Evolutionary conservation across 2,113 vertebrate genomes (phyloP).

Genomic region (Propithecus coquereli): DNA sequence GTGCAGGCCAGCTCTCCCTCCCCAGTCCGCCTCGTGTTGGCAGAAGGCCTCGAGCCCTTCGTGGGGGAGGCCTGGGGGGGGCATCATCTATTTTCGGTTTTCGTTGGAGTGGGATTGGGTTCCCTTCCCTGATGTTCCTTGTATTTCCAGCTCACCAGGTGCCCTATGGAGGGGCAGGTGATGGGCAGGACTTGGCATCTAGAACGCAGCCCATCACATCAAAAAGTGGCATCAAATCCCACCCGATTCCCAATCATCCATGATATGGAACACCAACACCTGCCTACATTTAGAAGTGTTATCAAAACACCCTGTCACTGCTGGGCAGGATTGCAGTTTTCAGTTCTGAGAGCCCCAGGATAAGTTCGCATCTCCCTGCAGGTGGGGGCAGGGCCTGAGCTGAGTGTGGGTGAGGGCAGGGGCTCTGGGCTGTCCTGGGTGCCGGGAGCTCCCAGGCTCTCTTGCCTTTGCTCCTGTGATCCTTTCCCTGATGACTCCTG

Average conservation of each 20-base stretch:
- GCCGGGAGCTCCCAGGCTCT: no score
- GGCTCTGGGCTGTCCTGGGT: background rate
- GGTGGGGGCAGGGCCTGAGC: rapidly evolving
- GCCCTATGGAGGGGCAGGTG: background rate
- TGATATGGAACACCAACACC: rapidly evolving
- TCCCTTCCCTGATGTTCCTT: background rate
- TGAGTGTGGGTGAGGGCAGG: no score
- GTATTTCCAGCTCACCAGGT: background rate
- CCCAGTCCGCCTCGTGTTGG: background rate
- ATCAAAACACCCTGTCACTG: background rate
- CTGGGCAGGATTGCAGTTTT: no score
- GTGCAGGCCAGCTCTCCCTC: background rate
- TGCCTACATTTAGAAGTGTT: background rate
- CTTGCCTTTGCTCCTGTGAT: background rate
- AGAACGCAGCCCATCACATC: background rate
- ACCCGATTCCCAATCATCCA: no score
- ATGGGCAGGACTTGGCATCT: background rate
- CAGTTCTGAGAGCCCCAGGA: background rate
- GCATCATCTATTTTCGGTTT: background rate
- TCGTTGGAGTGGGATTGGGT: background rate
- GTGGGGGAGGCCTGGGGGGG: background rate
- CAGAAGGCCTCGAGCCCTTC: background rate
- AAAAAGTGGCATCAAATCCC: background rate
- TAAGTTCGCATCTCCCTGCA: background rate
- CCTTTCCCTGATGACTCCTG: background rate